phyloP scores from a whole-genome alignment of 2,888 invertebrate genomes.

The Helicoverpa assulta region DNA sequence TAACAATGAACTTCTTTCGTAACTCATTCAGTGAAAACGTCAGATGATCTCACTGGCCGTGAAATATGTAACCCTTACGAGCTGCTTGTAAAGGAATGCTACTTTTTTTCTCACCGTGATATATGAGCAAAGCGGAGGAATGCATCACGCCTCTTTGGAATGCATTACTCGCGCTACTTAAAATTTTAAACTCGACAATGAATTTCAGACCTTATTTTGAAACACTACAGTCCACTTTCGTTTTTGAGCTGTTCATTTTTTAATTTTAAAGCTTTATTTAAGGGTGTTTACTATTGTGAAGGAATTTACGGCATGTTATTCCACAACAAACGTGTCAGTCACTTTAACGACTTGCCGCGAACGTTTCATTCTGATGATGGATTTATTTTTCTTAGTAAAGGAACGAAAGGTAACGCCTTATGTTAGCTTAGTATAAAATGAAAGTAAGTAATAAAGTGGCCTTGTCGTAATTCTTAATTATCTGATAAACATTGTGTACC shows the following conservation, averaged over 20 bases:
- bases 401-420: slow-evolving; percentile 3
- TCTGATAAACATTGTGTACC: too few relatives aligned
- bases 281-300: slow-evolving; percentile 47
- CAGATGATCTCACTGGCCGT: slow-evolving; percentile 50
- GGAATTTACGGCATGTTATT: slow-evolving; percentile 49
- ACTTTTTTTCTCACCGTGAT: slow-evolving; percentile 61
- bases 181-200: slow-evolving; percentile 33
- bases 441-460: not conserved
- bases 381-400: slow-evolving; percentile 14
- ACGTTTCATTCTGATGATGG: slow-evolving; percentile 39
- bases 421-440: not conserved
- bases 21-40: slow-evolving; percentile 47
- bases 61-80: slow-evolving; percentile 58
- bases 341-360: slow-evolving; percentile 32
- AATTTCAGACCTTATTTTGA: slow-evolving; percentile 27
- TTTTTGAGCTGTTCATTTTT: slow-evolving; percentile 17
- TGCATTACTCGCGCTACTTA: slow-evolving; percentile 53
- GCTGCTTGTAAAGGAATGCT: slow-evolving; percentile 61
- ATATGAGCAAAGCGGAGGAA: slow-evolving; percentile 53
- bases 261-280: slow-evolving; percentile 16
- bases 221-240: slow-evolving; percentile 13
- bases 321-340: slow-evolving; percentile 49
- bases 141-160: slow-evolving; percentile 59
- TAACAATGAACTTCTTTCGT: slow-evolving; percentile 35
- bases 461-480: too few relatives aligned